These are phyloP conservation scores for Lordiphosa clarofinis DNA, from an alignment of 1,140 invertebrate species.

Conservation along the genomic window DNA sequence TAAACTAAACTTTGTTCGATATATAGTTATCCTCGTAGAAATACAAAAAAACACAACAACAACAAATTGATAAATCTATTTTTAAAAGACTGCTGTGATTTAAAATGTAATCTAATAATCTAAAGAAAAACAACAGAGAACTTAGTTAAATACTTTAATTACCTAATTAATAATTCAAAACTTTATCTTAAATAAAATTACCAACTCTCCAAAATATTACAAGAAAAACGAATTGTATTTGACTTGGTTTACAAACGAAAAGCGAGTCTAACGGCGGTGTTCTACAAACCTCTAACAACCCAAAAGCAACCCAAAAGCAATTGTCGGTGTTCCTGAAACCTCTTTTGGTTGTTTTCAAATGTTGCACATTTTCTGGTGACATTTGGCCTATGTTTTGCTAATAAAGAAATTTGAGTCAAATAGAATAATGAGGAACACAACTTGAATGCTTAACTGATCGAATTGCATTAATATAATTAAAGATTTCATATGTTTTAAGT, in stretches of 20 bases:
- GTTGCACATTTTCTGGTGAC: too few relatives aligned
- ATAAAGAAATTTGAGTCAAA: too few relatives aligned
- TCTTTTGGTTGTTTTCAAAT: too few relatives aligned
- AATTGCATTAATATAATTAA: too few relatives aligned
- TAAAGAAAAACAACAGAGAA: constrained; percentile 51
- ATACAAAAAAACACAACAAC: constrained; percentile 24
- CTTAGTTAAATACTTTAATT: constrained; percentile 66
- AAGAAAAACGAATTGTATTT: background rate
- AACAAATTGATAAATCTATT: constrained; percentile 71
- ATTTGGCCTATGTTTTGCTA: too few relatives aligned
- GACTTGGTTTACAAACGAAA: background rate
- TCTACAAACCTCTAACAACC: too few relatives aligned
- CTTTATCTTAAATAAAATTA: constrained; percentile 77
- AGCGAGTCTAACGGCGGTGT: too few relatives aligned
- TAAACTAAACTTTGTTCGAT: constrained; percentile 46
- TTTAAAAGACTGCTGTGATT: constrained; percentile 80
- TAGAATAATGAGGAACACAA: too few relatives aligned
- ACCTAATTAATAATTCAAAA: constrained; percentile 68
- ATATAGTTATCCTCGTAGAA: constrained; percentile 20
- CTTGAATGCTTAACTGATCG: too few relatives aligned
- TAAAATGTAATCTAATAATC: constrained; percentile 68
- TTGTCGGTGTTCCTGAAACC: too few relatives aligned
- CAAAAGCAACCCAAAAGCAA: too few relatives aligned
- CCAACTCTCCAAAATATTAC: constrained; percentile 52
- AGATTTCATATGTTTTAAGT: too few relatives aligned